phyloP scores from a whole-genome alignment of 2,113 vertebrate genomes.

The Sula dactylatra region DNA sequence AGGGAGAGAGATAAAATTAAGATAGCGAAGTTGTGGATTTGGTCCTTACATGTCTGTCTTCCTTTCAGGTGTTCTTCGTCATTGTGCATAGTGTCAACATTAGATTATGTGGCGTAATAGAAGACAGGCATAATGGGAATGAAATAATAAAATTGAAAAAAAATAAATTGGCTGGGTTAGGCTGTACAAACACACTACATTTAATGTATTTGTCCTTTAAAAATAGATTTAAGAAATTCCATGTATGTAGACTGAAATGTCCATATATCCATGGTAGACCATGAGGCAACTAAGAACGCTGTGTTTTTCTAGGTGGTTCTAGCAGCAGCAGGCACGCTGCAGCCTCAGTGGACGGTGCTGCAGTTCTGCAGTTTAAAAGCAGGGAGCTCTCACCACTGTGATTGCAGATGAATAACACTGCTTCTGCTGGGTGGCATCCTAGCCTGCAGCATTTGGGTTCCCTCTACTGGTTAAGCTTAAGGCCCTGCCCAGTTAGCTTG shows the following conservation, averaged over 20 bases:
- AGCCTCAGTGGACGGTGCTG: not conserved
- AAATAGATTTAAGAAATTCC: not conserved
- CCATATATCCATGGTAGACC: not conserved
- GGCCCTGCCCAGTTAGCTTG: not conserved
- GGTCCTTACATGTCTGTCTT: not conserved
- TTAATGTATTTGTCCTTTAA: not conserved
- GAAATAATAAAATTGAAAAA: not conserved
- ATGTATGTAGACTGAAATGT: not conserved
- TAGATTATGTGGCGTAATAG: not conserved
- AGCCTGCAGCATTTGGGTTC: not conserved
- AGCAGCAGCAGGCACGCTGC: not conserved
- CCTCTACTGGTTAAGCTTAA: not conserved
- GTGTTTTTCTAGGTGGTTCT: not conserved
- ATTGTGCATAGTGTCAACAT: not conserved
- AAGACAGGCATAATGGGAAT: not conserved
- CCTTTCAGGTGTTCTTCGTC: not conserved
- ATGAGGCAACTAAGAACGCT: fast-evolving
- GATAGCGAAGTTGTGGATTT: not conserved
- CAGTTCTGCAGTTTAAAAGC: not conserved
- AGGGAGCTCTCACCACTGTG: not conserved
- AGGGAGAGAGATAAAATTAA: no score
- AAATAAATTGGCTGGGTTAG: not conserved
- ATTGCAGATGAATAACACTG: fast-evolving
- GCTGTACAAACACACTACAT: not conserved
- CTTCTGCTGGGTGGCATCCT: not conserved